Percentiles rank a stretch among this genome's conserved stretches.
phyloP scores from a whole-genome alignment of 1,140 invertebrate genomes.

The Aphis gossypii region DNA sequence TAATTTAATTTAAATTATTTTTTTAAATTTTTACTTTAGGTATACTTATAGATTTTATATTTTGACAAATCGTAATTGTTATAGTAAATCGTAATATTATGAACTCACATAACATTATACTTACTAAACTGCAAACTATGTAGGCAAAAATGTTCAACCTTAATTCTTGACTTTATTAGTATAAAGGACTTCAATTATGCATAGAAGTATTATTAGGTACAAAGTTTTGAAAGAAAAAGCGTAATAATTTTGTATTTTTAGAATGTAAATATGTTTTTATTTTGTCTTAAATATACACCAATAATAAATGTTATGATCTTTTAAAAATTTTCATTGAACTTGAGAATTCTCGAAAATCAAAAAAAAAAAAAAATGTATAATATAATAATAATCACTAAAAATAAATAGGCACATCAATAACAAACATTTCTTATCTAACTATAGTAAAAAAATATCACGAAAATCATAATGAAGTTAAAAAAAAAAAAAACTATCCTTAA shows the following conservation, averaged over 20 bases:
- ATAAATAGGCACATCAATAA: constrained; percentile 56
- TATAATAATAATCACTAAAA: constrained; percentile 56
- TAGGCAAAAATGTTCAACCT: neutral
- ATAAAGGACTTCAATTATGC: neutral
- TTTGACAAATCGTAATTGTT: too few relatives aligned
- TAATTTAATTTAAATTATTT: too few relatives aligned
- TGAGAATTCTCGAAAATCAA: constrained; percentile 38
- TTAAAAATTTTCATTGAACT: constrained; percentile 41
- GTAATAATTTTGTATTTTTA: neutral
- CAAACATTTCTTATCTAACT: constrained; percentile 53
- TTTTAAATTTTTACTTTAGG: too few relatives aligned
- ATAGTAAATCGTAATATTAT: too few relatives aligned
- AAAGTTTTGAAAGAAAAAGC: neutral
- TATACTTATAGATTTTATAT: too few relatives aligned
- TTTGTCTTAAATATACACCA: constrained; percentile 49
- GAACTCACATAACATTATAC: too few relatives aligned
- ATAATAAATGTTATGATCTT: constrained; percentile 54
- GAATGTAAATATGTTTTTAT: constrained; percentile 52
- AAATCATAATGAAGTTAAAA: constrained; percentile 51
- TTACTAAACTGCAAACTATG: neutral
- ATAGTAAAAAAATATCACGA: constrained; percentile 57
- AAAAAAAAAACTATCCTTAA: constrained; percentile 46
- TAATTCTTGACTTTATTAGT: neutral
- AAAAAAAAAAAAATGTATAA: constrained; percentile 34
- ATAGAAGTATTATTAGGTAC: neutral